Conservation (phyloP, 2,113 vertebrate species). For the Otocyon megalotis region DNA sequence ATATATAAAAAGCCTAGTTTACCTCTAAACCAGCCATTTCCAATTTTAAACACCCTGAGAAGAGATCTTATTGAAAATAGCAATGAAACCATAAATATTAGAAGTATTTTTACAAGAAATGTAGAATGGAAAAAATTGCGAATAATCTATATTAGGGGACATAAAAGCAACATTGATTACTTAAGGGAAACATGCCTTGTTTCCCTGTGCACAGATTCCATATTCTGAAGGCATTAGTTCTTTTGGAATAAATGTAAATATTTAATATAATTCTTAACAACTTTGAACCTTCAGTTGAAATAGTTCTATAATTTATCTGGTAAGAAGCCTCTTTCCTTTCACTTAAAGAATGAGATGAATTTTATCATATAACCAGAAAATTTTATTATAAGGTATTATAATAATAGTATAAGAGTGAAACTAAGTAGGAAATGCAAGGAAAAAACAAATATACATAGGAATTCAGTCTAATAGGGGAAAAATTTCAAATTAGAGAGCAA, state of each 20-base stretch:
- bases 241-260: not conserved
- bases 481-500: not conserved
- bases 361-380: not conserved
- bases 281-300: not conserved
- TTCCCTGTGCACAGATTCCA: not conserved
- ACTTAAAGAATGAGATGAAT: not conserved
- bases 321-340: not conserved
- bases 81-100: not conserved
- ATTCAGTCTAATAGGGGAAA: not conserved
- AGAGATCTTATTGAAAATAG: not conserved
- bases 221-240: not conserved
- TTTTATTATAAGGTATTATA: not conserved
- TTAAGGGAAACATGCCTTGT: not conserved
- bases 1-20: not conserved
- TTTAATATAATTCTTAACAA: not conserved
- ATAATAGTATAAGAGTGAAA: not conserved
- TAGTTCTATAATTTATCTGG: not conserved
- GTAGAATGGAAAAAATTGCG: not conserved
- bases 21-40: not conserved
- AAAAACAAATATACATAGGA: not conserved
- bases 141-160: not conserved
- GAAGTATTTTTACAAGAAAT: slow-evolving; percentile 2
- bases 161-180: not conserved
- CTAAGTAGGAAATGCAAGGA: not conserved
- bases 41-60: not conserved